Evolutionary conservation across 2,113 vertebrate genomes (phyloP), one percentile per base, ranked within the genome.

Genomic region (Geococcyx californianus): DNA sequence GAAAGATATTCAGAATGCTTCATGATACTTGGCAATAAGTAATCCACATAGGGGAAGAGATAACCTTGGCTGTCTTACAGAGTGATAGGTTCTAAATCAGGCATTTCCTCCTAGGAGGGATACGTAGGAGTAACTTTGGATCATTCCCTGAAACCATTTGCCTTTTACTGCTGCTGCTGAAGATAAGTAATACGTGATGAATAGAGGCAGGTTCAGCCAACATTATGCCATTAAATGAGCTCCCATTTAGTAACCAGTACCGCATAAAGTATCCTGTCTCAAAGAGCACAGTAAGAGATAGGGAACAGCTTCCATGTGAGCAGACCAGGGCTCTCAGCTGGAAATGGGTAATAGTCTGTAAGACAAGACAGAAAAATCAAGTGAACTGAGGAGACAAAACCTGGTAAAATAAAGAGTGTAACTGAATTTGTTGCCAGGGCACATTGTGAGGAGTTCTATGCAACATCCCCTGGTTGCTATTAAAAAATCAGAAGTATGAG

Each of bases 381-480:
- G 13, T n/a, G 1, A 58, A 69, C 29, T 1, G 11, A 34, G 23
- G 31, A 45, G 24, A 55, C 19, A 52, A 66, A 60, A 0, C 0
- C 24, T 49, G 52, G 18, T 69, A 70, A 84, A 69, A 69, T 34
- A 24, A 66, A 86, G 69, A 34, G 24, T 21, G 1, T 9, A 82
- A n/a, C 47, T 55, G 42, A 59, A 38, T 47, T 52, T 44, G 16
- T 26, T 56, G 49, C 19, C 11, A 72, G 70, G 84, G 58, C 26
- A n/a, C 25, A 5, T 11, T 64, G 56, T 52, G 26, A 60, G 24
- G 28, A 75, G 23, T 72, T 85, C 4, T 7, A 0, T 21, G 29
- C 54, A 84, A 34, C 9, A 36, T 34, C 21, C 11, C 8, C 6
- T 47, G 18, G 8, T 31, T 84, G 47, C 62, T 84, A 3, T 56